These are phyloP conservation scores for Mactromeris polynyma DNA, from an alignment of 2,888 invertebrate genomes.

Conservation along the genomic window DNA sequence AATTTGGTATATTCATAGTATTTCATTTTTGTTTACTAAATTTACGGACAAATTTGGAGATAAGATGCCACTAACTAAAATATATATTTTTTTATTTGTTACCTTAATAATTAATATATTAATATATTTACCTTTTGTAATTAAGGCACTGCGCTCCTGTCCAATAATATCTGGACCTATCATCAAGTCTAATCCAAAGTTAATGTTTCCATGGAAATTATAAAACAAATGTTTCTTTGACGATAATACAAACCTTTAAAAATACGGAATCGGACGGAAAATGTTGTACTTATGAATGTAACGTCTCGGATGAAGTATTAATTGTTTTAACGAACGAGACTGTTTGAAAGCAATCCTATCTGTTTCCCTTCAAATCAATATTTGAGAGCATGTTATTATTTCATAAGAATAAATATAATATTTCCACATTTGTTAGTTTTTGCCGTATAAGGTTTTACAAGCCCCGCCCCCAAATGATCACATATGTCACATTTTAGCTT, in stretches of 20 bases:
- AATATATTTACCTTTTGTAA: slow-evolving; percentile 29
- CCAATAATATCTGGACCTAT: neutral
- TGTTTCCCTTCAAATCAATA: neutral
- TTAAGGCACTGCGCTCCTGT: slow-evolving; percentile 29
- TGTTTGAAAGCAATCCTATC: neutral
- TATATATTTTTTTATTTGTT: neutral
- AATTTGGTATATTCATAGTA: too few species aligned
- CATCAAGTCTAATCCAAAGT: neutral
- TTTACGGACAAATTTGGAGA: too few species aligned
- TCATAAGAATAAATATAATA: slow-evolving; percentile 38
- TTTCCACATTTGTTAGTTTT: slow-evolving; percentile 38
- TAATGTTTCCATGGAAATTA: neutral
- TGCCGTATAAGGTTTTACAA: slow-evolving; percentile 29
- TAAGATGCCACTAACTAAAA: too few species aligned
- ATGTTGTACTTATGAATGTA: neutral
- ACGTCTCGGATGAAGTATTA: neutral
- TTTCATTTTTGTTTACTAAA: too few species aligned
- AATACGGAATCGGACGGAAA: neutral
- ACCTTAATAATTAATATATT: neutral
- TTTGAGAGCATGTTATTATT: neutral
- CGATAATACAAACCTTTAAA: neutral
- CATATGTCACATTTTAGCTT: slow-evolving; percentile 62
- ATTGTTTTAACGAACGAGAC: neutral
- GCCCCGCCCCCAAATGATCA: slow-evolving; percentile 49
- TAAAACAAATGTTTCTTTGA: neutral